Base-by-base conservation (phyloP, 2,888 invertebrate genomes). In the Melieria picta region DNA sequence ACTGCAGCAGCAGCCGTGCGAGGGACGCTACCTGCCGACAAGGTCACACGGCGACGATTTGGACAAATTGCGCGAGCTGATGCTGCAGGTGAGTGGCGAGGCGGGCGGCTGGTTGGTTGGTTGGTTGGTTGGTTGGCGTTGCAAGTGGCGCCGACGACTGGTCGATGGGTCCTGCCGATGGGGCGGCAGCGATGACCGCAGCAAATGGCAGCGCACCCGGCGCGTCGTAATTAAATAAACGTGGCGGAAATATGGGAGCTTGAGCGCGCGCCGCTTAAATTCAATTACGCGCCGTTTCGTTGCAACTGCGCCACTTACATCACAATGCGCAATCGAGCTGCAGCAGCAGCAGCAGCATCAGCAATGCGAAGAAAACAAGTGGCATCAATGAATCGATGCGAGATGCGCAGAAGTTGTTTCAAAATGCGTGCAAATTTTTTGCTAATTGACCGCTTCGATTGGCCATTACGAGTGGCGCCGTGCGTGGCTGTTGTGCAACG, bases 11-110 rank as follows among this genome's bases (percentile, higher is more conserved):
- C 83, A 80, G 74, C 81, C 83, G 76, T 82, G 83, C 74, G 86
- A 86, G 76, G 80, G 84, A 71, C 85, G 89, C 79, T 89, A 89
- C 78, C 83, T 89, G 73, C 89, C 89, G 64, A 89, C 89, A 77
- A 85, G 89, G 83, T 86, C 87, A 76, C 88, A 88, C 78, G 86
- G 86, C 69, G 89, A 89, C 80, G 86, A 88, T 79, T 83, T 89
- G 81, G 89, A 89, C 80, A 89, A 89, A 84, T 82, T 89, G 76
- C 85, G 88, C 77, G 89, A 89, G 78, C 82, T 89, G 76, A 86
- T 89, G 83, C 87, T 88, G 85, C 89, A 89, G 86, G 89, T 89
- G 85, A 87, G 89, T 80, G 50, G 57, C 46, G 65, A 30, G 9
- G 16, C 0, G 16, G 16, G 16, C 16, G 16, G 16, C 16, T 16